Evolutionary conservation across 2,888 invertebrate species (phyloP).

Genomic region (Eledona agricola): DNA sequence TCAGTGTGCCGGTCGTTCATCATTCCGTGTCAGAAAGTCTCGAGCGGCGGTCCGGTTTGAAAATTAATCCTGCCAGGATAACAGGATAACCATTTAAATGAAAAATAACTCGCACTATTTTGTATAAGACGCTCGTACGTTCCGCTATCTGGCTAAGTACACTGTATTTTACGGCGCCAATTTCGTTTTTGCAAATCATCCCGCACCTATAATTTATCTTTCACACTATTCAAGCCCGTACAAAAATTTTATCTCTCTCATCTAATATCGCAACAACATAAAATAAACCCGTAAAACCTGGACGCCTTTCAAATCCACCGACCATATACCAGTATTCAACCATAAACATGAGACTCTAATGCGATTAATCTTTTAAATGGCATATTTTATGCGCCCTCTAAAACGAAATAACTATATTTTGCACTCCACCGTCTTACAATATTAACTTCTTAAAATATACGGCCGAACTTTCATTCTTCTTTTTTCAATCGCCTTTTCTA

Average conservation of each 20-base stretch:
- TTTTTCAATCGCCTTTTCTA: too few species aligned
- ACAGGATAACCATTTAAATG: conserved; percentile 36
- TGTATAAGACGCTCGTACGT: conserved; percentile 30
- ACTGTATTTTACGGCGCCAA: conserved; percentile 24
- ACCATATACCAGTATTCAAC: conserved; percentile 18
- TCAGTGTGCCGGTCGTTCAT: conserved; percentile 16
- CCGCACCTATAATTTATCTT: conserved; percentile 21
- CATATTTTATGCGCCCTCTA: conserved; percentile 26
- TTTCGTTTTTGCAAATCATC: conserved; percentile 29
- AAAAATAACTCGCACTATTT: conserved; percentile 30
- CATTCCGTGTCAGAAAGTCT: conserved; percentile 25
- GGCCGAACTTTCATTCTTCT: too few species aligned
- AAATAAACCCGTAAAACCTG: conserved; percentile 6
- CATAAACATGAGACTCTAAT: conserved; percentile 14
- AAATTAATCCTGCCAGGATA: conserved; percentile 35
- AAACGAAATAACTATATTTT: too few species aligned
- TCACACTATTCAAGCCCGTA: conserved; percentile 2
- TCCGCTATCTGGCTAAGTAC: neutral
- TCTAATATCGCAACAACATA: conserved; percentile 5
- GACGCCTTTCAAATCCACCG: conserved; percentile 8
- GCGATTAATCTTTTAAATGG: conserved; percentile 23
- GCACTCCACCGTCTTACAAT: too few species aligned
- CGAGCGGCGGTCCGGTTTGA: conserved; percentile 33
- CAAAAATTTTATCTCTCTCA: conserved; percentile 5
- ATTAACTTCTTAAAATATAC: too few species aligned